Base-by-base conservation (phyloP, 2,113 vertebrate species). In the Corythornis madagascariensis region DNA sequence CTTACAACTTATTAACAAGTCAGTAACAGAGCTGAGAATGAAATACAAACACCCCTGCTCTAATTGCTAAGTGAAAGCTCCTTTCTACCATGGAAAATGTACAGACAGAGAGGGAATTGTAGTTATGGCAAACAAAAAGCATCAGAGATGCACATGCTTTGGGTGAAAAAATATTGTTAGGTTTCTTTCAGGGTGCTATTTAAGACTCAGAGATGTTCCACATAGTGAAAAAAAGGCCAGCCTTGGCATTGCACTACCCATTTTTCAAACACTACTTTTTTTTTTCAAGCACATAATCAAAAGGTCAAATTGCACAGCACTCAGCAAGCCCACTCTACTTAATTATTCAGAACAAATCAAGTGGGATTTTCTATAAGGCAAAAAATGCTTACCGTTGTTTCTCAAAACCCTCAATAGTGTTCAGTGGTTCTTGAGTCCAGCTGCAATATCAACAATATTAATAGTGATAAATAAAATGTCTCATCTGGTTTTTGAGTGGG, bases 81-180 rank as follows among this genome's bases (percentile, higher is more conserved):
- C 66, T 61, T 6, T 20, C 12, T 84, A 17, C 14, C 20, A 20
- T 42, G 29, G 45, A 79, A 85, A 85, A 53, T 57, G 3, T 42
- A 53, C 20, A 66, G 53, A 43, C 40, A 53, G 35, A 86, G 29
- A 59, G 38, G 42, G 29, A 72, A 61, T 43, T 87, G 38, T 21
- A 52, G 16, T 8, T 38, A 65, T 9, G 28, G n/a, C 1, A 4
- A 72, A 53, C 22, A 91, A 86, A 86, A 69, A 38, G 16, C 57
- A 60, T n/a, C 10, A 33, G 19, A 77, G 43, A 65, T 43, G 22
- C 16, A 52, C 20, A 53, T 0, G 0, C 25, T 57, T 50, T 60
- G 18, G 53, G 29, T 79, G 45, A 89, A 79, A 79, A 4, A 26
- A 19, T 52, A 65, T 48, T 0, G 1, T 79, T 82, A 79, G 17